Evolutionary conservation across 2,797 vertebrate species (phyloP), one percentile per base, ranked within the genome.

Genomic region (Furcifer pardalis): DNA sequence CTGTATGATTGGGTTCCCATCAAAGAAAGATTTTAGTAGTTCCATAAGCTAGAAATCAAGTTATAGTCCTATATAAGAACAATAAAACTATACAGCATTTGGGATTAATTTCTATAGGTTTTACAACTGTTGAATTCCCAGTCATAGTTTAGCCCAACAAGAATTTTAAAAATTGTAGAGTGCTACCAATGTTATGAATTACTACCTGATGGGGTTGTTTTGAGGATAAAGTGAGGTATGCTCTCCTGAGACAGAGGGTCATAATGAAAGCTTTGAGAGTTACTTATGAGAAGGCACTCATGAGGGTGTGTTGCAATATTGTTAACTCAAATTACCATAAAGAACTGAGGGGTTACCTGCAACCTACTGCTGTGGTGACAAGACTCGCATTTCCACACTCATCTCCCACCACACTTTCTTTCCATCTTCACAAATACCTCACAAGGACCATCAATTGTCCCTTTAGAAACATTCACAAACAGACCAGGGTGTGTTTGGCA

Each of bases 331-430:
- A 23, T 13, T 5, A 7, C 60, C 85, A 59, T 68, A 42, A 60
- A 76, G 63, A 85, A 44, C 17, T 85, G 76, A 66, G 76, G 30
- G 3, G 84, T 90, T 85, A 13, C n/a, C 75, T 44, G 15, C 2
- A 42, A 1, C 30, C 65, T 69, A 1, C 23, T 44, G 3, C 52
- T 79, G 83, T 27, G 74, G 79, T 49, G 82, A 68, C 78, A 89
- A 83, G 62, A 56, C 49, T 12, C 10, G 60, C 81, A 0, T 30
- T 89, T 86, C 92, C 79, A 80, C 42, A 32, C 86, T 89, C 88
- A 88, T 21, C 89, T 75, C 46, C n/a, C 86, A 75, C 56, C n/a
- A n/a, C n/a, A n/a, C 87, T 13, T 46, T 59, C 74, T 87, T 84
- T 85, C 87, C 90, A 84, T 59, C 86, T 40, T 89, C 69, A 4